Base-by-base conservation (phyloP, 2,113 vertebrate genomes). In the Bostrychus sinensis region DNA sequence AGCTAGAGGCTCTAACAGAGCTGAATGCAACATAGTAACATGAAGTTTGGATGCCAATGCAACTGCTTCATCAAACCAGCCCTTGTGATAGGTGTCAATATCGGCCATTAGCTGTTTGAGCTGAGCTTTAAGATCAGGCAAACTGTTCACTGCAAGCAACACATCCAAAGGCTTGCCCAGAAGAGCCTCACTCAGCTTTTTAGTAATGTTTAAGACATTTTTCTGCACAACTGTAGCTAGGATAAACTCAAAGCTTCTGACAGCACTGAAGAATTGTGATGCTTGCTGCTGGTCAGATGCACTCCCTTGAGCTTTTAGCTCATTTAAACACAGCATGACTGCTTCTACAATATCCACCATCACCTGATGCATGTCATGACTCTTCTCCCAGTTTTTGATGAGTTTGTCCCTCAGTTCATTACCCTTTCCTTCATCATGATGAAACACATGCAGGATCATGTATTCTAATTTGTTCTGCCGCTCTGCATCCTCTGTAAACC, bases 211-310 rank as follows among this genome's bases (percentile, higher is more conserved):
- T 32, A 84, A 50, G 45, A 92, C 39, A 16, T 89, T 89, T 69
- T 91, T 92, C 70, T 88, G 88, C 30, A 91, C 89, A 43, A 92
- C 89, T 1, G 85, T 70, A 0, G 87, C 80, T 10, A 93, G 74
- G 56, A 93, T 84, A 50, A 93, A 92, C 58, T 92, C 89, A 75
- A 93, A 93, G 75, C 84, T 89, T 60, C 88, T 66, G 67, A 93
- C 58, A 0, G 78, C 54, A 12, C 62, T 57, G 4, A 89, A 86
- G 59, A 91, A 91, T 22, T 65, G 57, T 2, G 58, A 58, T 1
- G 90, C 91, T 51, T 91, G 80, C 20, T 72, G 83, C 54, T 54
- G 83, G 54, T 79, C 65, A 5, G 80, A 20, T 41, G 61, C 2
- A 9, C 66, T 55, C 17, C 78, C 88, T 41, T 82, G 84, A 32